Evolutionary conservation across 92 coral and sea anemone species (phyloP), one percentile per base, ranked within the genome.

Genomic region (Bergia sp.): DNA sequence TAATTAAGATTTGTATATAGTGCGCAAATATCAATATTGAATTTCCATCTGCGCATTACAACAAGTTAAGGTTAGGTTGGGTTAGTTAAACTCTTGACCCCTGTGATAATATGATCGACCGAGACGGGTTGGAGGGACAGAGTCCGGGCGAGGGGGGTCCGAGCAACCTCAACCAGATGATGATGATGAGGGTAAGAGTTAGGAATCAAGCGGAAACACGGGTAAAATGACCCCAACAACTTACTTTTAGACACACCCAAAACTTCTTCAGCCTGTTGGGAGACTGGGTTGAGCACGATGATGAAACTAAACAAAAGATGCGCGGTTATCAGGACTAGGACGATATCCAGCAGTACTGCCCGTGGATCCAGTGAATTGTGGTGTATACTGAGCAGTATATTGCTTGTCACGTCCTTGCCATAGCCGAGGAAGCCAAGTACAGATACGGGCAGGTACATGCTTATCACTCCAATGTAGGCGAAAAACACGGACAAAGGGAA

Each of bases 251-350:
- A 96, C 41, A 96, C 85, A 18, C 85, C 86, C 23, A 95, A 87
- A 74, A 91, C 77, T 79, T 92, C 98, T 45, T 96, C 99, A 40
- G 94, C 91, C 82, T 92, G 95, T 86, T 96, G 99, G 13, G 98
- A 96, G 10, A 96, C 99, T 12, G 98, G 99, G 73, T 96, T 96
- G 80, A 96, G 39, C 47, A 96, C 98, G 41, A 96, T 96, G 38
- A 96, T 92, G 79, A 96, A 96, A 76, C 99, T 96, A 79, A 95
- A 96, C 89, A 95, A 81, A 49, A 96, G 89, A 80, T 96, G 99
- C 10, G 92, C 77, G 8, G 96, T 92, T 12, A 96, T 96, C 88
- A 96, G 67, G 0, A 91, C 93, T 15, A 92, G 86, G 4, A 96
- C 99, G 41, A 91, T 61, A 73, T 95, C 98, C 36, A 91, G 79